These are phyloP conservation scores for Hymenopus coronatus DNA, from an alignment of 2,888 invertebrate genomes.

Conservation along the genomic window DNA sequence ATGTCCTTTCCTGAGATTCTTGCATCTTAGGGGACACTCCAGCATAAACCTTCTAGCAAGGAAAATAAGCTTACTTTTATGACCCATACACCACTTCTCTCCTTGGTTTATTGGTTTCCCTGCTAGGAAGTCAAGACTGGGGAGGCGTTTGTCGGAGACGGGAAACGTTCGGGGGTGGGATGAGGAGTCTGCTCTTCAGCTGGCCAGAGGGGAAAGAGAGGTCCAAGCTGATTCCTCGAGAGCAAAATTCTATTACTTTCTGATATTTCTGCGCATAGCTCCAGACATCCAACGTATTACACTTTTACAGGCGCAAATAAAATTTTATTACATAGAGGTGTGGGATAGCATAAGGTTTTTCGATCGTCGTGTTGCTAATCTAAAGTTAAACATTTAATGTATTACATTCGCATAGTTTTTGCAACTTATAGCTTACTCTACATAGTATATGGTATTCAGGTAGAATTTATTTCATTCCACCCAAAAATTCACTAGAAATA, in stretches of 20 bases:
- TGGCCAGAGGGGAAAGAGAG: neutral
- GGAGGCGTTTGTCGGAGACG: neutral
- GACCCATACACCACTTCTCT: constrained; percentile 17
- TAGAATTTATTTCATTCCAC: no score
- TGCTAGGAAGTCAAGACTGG: neutral
- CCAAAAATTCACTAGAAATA: no score
- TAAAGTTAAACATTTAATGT: no score
- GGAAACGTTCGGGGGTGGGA: neutral
- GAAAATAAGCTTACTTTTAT: constrained; percentile 24
- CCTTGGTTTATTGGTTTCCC: constrained; percentile 21
- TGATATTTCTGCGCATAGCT: neutral
- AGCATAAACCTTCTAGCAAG: neutral
- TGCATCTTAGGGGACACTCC: neutral
- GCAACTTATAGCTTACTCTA: no score
- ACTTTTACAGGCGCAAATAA: neutral
- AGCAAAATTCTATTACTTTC: neutral
- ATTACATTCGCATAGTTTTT: no score
- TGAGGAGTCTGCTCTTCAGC: no score
- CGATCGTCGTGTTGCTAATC: no score
- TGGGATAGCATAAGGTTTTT: no score
- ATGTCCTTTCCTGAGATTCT: neutral
- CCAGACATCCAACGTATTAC: neutral
- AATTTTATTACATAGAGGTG: no score
- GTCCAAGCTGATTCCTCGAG: neutral
- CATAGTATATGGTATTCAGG: no score